Conservation (phyloP, 2,888 invertebrate species). For the Leptinotarsa tumamoca region DNA sequence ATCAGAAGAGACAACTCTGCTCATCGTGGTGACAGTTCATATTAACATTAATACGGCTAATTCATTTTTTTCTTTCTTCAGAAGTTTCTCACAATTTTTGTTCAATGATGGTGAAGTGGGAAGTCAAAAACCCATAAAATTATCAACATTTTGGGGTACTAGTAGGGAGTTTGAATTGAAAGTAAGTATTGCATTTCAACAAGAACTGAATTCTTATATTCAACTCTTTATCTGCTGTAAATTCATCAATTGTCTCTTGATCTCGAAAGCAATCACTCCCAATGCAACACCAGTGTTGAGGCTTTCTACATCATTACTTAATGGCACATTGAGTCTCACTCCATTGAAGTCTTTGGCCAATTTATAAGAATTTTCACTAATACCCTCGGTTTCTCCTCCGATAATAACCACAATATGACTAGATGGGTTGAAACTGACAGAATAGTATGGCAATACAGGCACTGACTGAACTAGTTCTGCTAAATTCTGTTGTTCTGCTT, state of each 20-base stretch:
- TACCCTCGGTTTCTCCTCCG: constrained; percentile 90
- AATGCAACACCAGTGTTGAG: constrained; percentile 87
- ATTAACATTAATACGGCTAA: too few species aligned
- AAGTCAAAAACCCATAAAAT: too few species aligned
- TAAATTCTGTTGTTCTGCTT: constrained; percentile 22
- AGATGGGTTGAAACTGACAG: constrained; percentile 69
- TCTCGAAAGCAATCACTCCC: constrained; percentile 87
- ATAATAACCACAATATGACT: constrained; percentile 78
- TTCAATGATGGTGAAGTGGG: too few species aligned
- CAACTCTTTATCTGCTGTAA: constrained; percentile 2
- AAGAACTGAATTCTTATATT: not conserved
- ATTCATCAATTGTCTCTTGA: constrained; percentile 72
- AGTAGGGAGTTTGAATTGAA: too few species aligned
- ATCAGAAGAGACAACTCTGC: too few species aligned
- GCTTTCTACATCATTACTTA: constrained; percentile 83
- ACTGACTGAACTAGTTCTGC: constrained; percentile 33
- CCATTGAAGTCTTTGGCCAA: constrained; percentile 73
- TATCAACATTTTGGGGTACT: too few species aligned
- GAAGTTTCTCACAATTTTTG: too few species aligned
- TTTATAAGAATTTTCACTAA: constrained; percentile 80
- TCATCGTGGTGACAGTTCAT: too few species aligned
- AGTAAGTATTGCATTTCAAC: not conserved
- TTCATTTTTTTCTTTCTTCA: too few species aligned
- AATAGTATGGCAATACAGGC: constrained; percentile 70
- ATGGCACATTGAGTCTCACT: constrained; percentile 81